phyloP scores from a whole-genome alignment of 1,140 invertebrate genomes.

The Drosophila subpulchrella region DNA sequence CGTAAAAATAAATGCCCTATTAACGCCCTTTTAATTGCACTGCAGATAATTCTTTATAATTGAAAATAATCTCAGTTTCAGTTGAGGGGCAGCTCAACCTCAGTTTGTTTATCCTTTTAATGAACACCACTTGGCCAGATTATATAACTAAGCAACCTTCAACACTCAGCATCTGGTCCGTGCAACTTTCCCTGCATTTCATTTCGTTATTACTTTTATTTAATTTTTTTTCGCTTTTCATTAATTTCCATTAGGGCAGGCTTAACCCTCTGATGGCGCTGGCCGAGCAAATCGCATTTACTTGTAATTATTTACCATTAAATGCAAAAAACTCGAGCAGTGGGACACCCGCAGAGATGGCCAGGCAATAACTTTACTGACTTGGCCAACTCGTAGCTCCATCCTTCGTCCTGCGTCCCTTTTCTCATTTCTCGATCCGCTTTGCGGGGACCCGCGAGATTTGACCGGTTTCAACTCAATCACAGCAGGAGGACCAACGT shows the following conservation, averaged over 20 bases:
- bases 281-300: constrained; percentile 50
- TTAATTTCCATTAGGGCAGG: constrained; percentile 68
- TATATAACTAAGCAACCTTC: constrained; percentile 16
- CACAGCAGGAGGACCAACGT: constrained; percentile 71
- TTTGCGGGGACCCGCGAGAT: constrained; percentile 62
- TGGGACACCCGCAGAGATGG: constrained; percentile 43
- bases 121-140: constrained; percentile 16
- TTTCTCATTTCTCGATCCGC: constrained; percentile 39
- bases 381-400: constrained; percentile 17
- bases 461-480: constrained; percentile 75
- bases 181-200: constrained; percentile 7
- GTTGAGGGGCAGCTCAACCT: constrained; percentile 28
- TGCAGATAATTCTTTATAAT: constrained; percentile 23
- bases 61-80: constrained; percentile 36
- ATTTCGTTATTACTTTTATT: constrained; percentile 31
- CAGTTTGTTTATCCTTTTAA: constrained; percentile 33
- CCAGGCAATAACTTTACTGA: constrained; percentile 62
- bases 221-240: constrained; percentile 35
- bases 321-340: constrained; percentile 51
- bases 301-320: constrained; percentile 82
- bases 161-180: constrained; percentile 11
- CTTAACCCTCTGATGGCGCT: constrained; percentile 36
- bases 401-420: neutral
- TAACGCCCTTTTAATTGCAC: neutral
- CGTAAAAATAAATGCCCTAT: neutral